phyloP scores from a whole-genome alignment of 2,888 invertebrate genomes.

The Bedellia somnulentella region DNA sequence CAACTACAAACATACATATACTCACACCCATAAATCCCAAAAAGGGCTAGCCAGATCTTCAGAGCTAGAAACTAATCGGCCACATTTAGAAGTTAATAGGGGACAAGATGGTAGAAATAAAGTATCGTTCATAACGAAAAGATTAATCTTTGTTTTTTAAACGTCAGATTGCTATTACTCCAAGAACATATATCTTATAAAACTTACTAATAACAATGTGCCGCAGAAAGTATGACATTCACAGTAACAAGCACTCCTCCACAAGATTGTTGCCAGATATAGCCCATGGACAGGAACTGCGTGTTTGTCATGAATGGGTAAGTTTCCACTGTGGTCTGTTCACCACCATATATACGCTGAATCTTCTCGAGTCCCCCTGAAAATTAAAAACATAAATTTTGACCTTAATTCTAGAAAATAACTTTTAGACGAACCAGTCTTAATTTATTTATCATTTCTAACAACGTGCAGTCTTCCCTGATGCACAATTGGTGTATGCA shows the following conservation, averaged over 20 bases:
- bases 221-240: constrained; percentile 11
- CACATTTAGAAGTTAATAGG: no score
- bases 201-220: constrained; percentile 14
- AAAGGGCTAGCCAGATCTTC: no score
- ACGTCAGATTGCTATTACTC: no score
- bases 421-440: neutral
- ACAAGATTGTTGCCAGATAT: constrained; percentile 11
- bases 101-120: no score
- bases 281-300: constrained; percentile 4
- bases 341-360: constrained; percentile 10
- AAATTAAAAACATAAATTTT: neutral
- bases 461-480: no score
- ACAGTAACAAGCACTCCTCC: constrained; percentile 12
- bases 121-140: no score
- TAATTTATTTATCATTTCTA: neutral
- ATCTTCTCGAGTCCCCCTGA: constrained; percentile 3
- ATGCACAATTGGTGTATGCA: no score
- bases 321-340: constrained; percentile 7
- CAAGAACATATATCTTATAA: no score
- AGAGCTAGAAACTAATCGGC: no score
- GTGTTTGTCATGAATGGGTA: constrained; percentile 11
- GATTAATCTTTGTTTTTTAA: no score
- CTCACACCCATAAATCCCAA: no score
- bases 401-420: neutral
- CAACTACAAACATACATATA: no score